Conservation (phyloP, 2,113 vertebrate species). For the Nyctereutes procyonoides region DNA sequence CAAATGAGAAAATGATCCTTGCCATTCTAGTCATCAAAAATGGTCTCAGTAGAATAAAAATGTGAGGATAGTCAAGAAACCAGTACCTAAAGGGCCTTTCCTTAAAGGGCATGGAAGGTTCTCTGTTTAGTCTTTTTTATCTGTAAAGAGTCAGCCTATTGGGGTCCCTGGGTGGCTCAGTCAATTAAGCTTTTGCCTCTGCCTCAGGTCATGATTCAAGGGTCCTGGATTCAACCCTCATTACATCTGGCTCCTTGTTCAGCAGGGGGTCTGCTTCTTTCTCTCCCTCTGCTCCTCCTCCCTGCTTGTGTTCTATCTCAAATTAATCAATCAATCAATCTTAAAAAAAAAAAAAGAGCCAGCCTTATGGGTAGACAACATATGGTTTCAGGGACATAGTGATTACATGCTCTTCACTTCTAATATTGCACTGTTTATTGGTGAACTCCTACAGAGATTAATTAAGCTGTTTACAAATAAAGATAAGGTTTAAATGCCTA, state of each 20-base stretch:
- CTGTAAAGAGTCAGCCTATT: background rate
- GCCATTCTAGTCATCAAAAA: background rate
- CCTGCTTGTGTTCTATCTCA: too few species aligned
- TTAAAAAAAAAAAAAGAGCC: background rate
- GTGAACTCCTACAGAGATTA: background rate
- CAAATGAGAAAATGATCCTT: background rate
- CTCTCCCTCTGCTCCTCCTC: too few species aligned
- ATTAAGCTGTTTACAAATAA: background rate
- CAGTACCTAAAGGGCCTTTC: background rate
- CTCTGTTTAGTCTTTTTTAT: background rate
- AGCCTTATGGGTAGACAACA: background rate
- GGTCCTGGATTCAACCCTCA: too few species aligned
- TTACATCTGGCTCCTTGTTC: too few species aligned
- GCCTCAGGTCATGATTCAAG: too few species aligned
- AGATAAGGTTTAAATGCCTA: background rate
- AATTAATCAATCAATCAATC: too few species aligned
- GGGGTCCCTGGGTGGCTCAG: too few species aligned
- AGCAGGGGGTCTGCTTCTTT: too few species aligned
- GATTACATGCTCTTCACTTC: background rate
- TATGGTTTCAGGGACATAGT: background rate
- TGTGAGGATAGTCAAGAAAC: background rate
- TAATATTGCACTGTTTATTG: background rate
- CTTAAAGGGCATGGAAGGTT: background rate
- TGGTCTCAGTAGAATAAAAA: background rate
- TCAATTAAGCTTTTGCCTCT: too few species aligned